A percentile compares a stretch with the other conserved stretches of the same genome.
These are phyloP conservation scores for Petrocephalus zakoni DNA, from an alignment of 2,113 vertebrate species.

Conservation along the genomic window DNA sequence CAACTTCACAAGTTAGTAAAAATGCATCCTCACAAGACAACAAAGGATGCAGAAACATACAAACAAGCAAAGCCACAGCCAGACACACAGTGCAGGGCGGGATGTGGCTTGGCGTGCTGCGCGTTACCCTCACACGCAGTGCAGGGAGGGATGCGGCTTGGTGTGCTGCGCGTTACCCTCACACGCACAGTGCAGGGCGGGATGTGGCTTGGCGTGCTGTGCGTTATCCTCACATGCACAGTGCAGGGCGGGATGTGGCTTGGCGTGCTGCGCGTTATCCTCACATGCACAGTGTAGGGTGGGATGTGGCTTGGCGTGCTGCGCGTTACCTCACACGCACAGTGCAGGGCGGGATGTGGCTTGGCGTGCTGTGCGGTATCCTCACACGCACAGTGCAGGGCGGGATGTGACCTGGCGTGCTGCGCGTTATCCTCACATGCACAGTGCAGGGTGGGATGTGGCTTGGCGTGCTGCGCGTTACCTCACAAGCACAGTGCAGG, in stretches of 20 bases:
- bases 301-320: too few relatives aligned
- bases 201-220: neutral
- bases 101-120: neutral
- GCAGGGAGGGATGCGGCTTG: neutral
- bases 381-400: neutral
- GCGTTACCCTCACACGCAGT: neutral
- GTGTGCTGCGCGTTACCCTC: neutral
- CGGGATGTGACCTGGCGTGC: neutral
- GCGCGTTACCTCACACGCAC: too few relatives aligned
- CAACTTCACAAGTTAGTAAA: neutral
- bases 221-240: too few relatives aligned
- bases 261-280: too few relatives aligned
- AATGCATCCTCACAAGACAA: neutral
- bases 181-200: neutral
- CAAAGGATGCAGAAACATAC: neutral
- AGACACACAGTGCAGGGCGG: neutral
- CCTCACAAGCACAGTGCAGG: too few relatives aligned
- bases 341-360: neutral
- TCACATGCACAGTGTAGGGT: too few relatives aligned
- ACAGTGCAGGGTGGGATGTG: neutral
- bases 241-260: too few relatives aligned
- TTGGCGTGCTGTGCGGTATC: neutral
- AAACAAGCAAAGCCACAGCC: neutral
- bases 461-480: neutral
- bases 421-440: neutral